Evolutionary conservation across 2,797 vertebrate genomes (phyloP), one percentile per base, ranked within the genome.

Genomic region (Chloroceryle inda): DNA sequence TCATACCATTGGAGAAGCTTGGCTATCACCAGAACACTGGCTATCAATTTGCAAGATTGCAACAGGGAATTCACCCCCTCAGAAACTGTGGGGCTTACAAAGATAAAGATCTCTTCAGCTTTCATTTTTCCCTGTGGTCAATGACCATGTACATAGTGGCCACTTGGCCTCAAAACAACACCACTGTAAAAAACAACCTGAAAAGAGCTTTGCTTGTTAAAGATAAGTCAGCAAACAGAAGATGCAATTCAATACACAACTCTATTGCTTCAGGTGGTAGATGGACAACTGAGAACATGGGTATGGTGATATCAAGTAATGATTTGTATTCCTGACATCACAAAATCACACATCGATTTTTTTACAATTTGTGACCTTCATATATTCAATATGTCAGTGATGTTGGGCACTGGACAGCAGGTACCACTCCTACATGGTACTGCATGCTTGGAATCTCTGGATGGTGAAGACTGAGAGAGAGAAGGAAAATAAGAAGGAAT

Each of bases 1-100:
- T 29, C 0, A 0, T 33, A 40, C n/a, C 18, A 1, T 37, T 45
- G n/a, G 24, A 53, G n/a, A 42, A 77, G 22, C 22, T 13, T 81
- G 52, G 16, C 26, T 75, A 5, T 27, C 53, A 45, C 31, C 8
- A 1, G 1, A 84, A 23, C 56, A 27, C 12, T 35, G 44, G 35
- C 26, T 33, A 47, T 44, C 21, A 67, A n/a, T 69, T 58, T 91
- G 50, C 23, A 68, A 85, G 63, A 37, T 22, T 7, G 0, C 37
- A 64, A 17, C 31, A 61, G 33, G 40, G 31, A 79, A 31, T 53
- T 85, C 37, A 44, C 15, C 6, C 29, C 31, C 3, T 1, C 33
- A 63, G 44, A 59, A 78, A 22, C 0, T 47, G 16, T 27, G 53
- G 15, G 58, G 27, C 13, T 78, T 77, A 35, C 42, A 75, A 84